Evolutionary conservation across 2,797 vertebrate genomes (phyloP).

Genomic region (Sebastes oblongus): DNA sequence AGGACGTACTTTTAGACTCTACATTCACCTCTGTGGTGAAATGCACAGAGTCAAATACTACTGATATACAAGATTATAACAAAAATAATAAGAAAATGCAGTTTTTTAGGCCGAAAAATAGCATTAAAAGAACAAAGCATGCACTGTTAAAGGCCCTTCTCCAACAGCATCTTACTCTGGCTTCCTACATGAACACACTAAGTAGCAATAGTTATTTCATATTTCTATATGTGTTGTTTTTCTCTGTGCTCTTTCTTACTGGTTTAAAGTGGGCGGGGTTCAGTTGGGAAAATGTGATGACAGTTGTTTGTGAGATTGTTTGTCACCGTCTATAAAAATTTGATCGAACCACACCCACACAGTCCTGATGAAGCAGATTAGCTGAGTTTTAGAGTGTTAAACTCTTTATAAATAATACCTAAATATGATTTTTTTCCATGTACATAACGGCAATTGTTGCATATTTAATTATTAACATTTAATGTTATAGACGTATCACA

Average conservation of each 20-base stretch:
- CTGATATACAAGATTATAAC: neutral
- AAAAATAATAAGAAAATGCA: neutral
- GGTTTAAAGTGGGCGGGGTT: neutral
- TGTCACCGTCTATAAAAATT: neutral
- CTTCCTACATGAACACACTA: neutral
- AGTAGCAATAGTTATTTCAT: neutral
- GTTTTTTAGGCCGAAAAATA: neutral
- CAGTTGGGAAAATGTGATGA: neutral
- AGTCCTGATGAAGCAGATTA: neutral
- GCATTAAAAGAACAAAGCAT: neutral
- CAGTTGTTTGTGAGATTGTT: neutral
- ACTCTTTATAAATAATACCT: neutral
- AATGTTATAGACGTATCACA: neutral
- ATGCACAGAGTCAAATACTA: neutral
- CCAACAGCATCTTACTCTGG: neutral
- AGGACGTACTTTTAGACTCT: neutral
- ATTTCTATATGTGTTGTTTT: neutral
- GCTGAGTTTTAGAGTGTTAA: neutral
- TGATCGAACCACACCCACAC: neutral
- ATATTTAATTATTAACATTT: neutral
- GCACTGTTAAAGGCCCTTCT: neutral
- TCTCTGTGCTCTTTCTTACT: no score
- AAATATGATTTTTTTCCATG: neutral
- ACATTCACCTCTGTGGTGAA: conserved; percentile 5
- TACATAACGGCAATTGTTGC: neutral